Evolutionary conservation across 2,888 invertebrate species (phyloP).

Genomic region (Alsophila aescularia): DNA sequence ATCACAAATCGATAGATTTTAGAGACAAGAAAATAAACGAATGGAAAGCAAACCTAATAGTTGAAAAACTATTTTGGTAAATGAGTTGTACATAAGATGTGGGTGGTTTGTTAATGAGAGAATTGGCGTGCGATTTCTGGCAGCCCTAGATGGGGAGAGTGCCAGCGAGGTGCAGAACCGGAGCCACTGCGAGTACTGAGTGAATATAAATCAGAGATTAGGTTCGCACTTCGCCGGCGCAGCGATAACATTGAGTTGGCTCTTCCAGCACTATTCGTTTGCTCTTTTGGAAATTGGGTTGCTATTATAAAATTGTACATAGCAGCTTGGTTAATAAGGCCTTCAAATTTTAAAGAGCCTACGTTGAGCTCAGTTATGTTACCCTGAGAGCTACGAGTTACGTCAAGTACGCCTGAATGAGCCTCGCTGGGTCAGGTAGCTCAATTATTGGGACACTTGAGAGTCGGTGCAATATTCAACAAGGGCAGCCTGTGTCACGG

Average conservation of each 20-base stretch:
- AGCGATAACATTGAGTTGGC: slow-evolving; percentile 43
- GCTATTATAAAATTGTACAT: too few species aligned
- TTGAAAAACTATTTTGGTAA: neutral
- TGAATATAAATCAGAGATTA: slow-evolving; percentile 63
- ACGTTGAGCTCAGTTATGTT: too few species aligned
- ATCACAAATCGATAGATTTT: neutral
- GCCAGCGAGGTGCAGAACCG: slow-evolving; percentile 46
- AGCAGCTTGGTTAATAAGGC: too few species aligned
- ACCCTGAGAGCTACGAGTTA: too few species aligned
- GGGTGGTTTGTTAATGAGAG: slow-evolving; percentile 7
- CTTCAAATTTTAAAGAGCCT: too few species aligned
- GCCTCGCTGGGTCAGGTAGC: too few species aligned
- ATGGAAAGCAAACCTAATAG: neutral
- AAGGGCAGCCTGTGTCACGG: too few species aligned
- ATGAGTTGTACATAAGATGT: neutral
- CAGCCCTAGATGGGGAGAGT: slow-evolving; percentile 37
- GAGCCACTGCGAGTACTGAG: slow-evolving; percentile 41
- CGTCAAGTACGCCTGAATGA: too few species aligned
- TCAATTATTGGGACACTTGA: too few species aligned
- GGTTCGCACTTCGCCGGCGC: slow-evolving; percentile 47
- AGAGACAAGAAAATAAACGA: neutral
- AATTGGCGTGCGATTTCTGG: slow-evolving; percentile 36
- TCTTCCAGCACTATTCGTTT: neutral
- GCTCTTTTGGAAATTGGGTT: neutral
- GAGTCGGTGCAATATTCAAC: too few species aligned